Conservation (phyloP, 1,140 invertebrate species). For the Octopus sinensis region DNA sequence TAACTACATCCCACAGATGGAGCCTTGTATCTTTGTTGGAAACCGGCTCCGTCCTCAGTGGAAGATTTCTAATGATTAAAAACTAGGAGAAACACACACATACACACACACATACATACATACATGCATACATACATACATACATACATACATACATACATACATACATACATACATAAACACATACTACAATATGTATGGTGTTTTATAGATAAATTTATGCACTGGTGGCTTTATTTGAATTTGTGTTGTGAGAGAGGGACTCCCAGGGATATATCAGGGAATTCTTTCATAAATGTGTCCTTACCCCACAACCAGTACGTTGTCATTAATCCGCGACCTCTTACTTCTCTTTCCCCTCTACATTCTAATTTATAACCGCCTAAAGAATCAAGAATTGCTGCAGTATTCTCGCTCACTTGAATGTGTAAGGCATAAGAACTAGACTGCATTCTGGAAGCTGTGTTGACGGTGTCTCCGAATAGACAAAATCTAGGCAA, state of each 20-base stretch:
- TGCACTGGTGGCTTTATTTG: not conserved
- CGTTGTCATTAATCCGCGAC: constrained; percentile 47
- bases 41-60: too few relatives aligned
- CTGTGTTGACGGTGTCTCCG: constrained; percentile 47
- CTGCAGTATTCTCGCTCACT: constrained; percentile 82
- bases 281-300: constrained; percentile 80
- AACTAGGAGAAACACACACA: too few relatives aligned
- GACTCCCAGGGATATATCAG: constrained; percentile 43
- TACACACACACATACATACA: too few relatives aligned
- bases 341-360: constrained; percentile 89
- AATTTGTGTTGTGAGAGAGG: not conserved
- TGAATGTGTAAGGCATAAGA: constrained; percentile 81
- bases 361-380: constrained; percentile 83
- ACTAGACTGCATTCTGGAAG: constrained; percentile 41
- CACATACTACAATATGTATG: too few relatives aligned
- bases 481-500: constrained; percentile 47
- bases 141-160: too few relatives aligned
- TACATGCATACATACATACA: too few relatives aligned
- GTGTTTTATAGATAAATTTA: too few relatives aligned
- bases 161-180: too few relatives aligned
- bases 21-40: too few relatives aligned
- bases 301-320: constrained; percentile 53
- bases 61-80: too few relatives aligned
- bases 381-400: constrained; percentile 78
- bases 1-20: too few relatives aligned